Evolutionary conservation across 2,888 invertebrate genomes (phyloP).

Genomic region (Agrotis ipsilon): DNA sequence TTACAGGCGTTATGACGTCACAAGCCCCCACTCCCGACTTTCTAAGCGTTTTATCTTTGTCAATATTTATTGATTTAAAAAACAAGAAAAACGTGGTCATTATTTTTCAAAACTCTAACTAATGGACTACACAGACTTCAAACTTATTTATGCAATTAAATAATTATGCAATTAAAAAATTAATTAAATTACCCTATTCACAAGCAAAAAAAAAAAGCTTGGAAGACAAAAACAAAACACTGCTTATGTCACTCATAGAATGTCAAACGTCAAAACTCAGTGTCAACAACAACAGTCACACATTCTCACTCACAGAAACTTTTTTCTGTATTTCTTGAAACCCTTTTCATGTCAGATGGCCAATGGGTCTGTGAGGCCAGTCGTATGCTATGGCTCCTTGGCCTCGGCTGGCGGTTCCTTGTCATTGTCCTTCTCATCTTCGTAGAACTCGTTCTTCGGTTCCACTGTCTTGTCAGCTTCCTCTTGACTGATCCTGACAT

Average conservation of each 20-base stretch:
- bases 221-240: background rate
- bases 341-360: constrained; percentile 79
- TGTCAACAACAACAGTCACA: constrained; percentile 13
- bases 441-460: constrained; percentile 96
- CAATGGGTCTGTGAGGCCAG: constrained; percentile 76
- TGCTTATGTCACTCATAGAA: constrained; percentile 16
- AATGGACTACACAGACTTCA: no score
- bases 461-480: constrained; percentile 96
- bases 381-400: constrained; percentile 86
- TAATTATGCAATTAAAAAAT: no score
- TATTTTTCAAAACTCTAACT: no score
- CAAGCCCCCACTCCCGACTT: no score
- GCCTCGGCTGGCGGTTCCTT: constrained; percentile 90
- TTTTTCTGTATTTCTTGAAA: constrained; percentile 68
- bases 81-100: no score
- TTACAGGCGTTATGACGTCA: no score
- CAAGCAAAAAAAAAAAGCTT: constrained; percentile 4
- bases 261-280: background rate
- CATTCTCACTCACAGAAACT: constrained; percentile 61
- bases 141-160: no score
- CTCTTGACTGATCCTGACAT: constrained; percentile 94
- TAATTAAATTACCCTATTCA: background rate
- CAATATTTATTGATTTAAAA: no score
- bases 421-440: constrained; percentile 97
- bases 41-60: no score